These are phyloP conservation scores for Gymnoscelis rufifasciata DNA, from an alignment of 2,888 invertebrate species.

Conservation along the genomic window DNA sequence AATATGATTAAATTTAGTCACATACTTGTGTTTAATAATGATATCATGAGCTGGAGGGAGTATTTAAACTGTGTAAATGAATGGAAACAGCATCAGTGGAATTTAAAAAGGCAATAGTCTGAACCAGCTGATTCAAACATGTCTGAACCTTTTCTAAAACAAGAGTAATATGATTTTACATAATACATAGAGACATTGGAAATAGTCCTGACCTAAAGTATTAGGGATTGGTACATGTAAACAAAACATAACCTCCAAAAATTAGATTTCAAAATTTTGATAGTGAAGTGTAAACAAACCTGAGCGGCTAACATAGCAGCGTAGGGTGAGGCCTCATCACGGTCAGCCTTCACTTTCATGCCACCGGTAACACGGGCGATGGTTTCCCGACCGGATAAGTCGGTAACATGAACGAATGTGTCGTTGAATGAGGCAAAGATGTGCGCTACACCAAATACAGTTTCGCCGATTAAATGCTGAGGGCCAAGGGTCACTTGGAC, in stretches of 20 bases:
- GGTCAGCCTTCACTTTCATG: slow-evolving; percentile 99
- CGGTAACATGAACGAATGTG: slow-evolving; percentile 99
- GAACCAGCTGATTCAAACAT: no score
- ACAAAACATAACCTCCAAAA: slow-evolving; percentile 49
- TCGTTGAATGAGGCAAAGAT: slow-evolving; percentile 99
- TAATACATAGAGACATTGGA: no score
- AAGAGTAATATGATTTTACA: no score
- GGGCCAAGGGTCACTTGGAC: slow-evolving; percentile 97
- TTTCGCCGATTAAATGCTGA: slow-evolving; percentile 97
- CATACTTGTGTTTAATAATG: no score
- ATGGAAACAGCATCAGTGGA: no score
- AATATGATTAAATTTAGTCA: not conserved
- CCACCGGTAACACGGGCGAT: slow-evolving; percentile 97
- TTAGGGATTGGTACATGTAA: slow-evolving; percentile 9
- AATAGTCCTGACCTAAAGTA: no score
- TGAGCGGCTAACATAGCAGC: slow-evolving; percentile 99
- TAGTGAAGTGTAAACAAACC: slow-evolving; percentile 65
- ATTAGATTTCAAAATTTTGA: not conserved
- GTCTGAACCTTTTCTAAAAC: no score
- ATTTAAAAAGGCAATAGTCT: no score
- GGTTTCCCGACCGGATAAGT: slow-evolving; percentile 97
- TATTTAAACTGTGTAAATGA: no score
- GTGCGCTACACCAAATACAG: slow-evolving; percentile 99
- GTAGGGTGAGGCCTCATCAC: slow-evolving; percentile 99
- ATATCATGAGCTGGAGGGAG: no score